These are phyloP conservation scores for Harpagoxenus sublaevis DNA, from an alignment of 2,888 invertebrate genomes.

Conservation along the genomic window DNA sequence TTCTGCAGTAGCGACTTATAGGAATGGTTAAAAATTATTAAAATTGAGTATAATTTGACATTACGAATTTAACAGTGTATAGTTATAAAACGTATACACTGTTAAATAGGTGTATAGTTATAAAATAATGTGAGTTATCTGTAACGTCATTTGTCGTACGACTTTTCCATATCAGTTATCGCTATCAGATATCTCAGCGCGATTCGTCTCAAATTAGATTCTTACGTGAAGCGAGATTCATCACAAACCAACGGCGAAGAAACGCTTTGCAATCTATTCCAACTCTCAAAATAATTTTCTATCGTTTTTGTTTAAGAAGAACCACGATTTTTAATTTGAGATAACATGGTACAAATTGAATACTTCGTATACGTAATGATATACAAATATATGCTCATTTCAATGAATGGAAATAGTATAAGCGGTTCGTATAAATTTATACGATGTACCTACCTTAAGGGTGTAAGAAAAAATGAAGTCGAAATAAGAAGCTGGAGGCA, in stretches of 20 bases:
- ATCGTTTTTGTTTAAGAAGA: background rate
- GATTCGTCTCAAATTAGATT: constrained; percentile 1
- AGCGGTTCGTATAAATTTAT: constrained; percentile 14
- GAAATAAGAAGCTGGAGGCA: constrained; percentile 15
- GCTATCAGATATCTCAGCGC: background rate
- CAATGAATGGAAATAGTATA: background rate
- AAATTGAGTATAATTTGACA: too few species aligned
- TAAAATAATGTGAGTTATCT: background rate
- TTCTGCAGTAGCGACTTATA: too few species aligned
- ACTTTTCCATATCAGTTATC: background rate
- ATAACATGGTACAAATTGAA: background rate
- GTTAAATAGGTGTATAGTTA: too few species aligned
- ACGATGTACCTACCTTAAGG: background rate
- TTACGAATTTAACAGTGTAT: too few species aligned
- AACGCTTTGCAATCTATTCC: background rate
- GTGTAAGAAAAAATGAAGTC: background rate
- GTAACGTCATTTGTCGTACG: background rate
- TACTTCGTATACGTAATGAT: constrained; percentile 8
- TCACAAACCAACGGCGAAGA: background rate
- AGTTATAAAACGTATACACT: too few species aligned
- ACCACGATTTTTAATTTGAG: background rate
- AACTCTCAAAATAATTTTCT: background rate
- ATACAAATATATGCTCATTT: background rate
- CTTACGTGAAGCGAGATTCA: background rate
- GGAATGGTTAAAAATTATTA: too few species aligned